Conservation (phyloP, 2,113 vertebrate genomes). For the Myocastor coypus region DNA sequence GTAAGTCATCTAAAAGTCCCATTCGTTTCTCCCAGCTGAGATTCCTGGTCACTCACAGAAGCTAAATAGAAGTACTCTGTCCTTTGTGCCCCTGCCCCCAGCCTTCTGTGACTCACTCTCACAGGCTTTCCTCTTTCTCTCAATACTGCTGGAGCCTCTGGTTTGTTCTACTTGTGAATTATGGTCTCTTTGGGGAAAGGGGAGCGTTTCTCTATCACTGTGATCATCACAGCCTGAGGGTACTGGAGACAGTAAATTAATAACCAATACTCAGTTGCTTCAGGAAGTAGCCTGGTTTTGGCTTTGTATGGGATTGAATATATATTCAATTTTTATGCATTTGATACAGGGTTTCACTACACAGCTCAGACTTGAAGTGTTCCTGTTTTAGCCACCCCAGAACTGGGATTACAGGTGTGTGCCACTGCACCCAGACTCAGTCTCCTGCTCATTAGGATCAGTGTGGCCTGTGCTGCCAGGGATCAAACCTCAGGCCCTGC, state of each 20-base stretch:
- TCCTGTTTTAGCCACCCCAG: too few relatives aligned
- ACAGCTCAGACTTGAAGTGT: too few relatives aligned
- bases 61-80: neutral
- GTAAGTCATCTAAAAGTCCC: neutral
- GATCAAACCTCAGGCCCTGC: too few relatives aligned
- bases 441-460: too few relatives aligned
- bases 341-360: too few relatives aligned
- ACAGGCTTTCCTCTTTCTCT: neutral
- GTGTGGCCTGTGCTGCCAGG: too few relatives aligned
- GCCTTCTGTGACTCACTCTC: neutral
- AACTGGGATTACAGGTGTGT: too few relatives aligned
- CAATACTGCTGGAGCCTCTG: neutral
- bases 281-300: neutral
- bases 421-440: too few relatives aligned
- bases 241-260: neutral
- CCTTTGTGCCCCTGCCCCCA: rapidly evolving
- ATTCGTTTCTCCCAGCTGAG: neutral
- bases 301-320: too few relatives aligned
- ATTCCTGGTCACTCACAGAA: neutral
- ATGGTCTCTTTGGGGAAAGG: neutral
- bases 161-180: neutral
- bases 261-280: rapidly evolving
- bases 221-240: neutral
- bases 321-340: too few relatives aligned
- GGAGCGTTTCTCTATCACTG: rapidly evolving